Conservation (phyloP, 2,888 invertebrate species). For the Eudemis profundana region DNA sequence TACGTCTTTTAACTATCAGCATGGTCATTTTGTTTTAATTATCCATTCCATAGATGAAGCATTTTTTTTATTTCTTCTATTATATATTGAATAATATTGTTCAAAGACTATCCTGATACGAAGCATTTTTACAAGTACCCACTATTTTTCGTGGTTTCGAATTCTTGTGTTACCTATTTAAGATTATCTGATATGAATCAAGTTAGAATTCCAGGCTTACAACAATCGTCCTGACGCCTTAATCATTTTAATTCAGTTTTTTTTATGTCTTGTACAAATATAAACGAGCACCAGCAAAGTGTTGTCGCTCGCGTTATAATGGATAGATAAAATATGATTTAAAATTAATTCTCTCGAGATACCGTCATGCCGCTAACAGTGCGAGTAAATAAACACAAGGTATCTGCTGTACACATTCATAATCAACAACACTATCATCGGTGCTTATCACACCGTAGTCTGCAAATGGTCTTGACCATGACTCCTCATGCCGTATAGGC, state of each 20-base stretch:
- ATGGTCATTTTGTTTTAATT: not conserved
- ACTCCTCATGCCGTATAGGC: constrained; percentile 20
- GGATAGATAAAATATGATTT: constrained; percentile 20
- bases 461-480: constrained; percentile 55
- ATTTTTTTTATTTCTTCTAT: not conserved
- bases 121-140: too few relatives aligned
- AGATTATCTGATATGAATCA: not conserved
- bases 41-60: not conserved
- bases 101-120: too few relatives aligned
- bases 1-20: not conserved
- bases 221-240: too few relatives aligned
- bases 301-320: not conserved
- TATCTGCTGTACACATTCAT: constrained; percentile 38
- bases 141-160: not conserved
- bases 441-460: constrained; percentile 22
- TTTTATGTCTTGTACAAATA: too few relatives aligned
- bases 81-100: not conserved
- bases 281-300: not conserved
- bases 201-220: not conserved
- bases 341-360: constrained; percentile 15
- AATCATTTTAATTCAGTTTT: too few relatives aligned
- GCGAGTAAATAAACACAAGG: constrained; percentile 40
- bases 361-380: constrained; percentile 2
- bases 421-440: constrained; percentile 33
- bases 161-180: not conserved